These are phyloP conservation scores for Atractosteus spatula DNA, from an alignment of 2,113 vertebrate genomes.

Conservation along the genomic window DNA sequence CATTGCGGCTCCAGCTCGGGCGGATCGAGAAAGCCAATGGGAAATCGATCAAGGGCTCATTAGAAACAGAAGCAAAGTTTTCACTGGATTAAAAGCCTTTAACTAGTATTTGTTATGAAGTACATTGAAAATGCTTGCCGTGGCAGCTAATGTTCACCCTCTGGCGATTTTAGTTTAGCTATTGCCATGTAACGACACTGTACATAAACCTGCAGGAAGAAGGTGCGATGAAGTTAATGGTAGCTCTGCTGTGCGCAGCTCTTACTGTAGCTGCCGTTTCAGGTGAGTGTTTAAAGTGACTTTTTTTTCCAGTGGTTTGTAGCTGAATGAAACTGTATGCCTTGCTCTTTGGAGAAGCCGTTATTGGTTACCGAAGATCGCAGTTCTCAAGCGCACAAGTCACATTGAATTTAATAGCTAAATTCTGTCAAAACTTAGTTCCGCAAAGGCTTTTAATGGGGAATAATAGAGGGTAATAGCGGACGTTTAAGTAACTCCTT, in stretches of 20 bases:
- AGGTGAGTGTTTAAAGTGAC: conserved; percentile 47
- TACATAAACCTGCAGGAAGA: conserved; percentile 7
- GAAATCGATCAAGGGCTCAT: conserved; percentile 15
- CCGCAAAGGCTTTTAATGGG: background rate
- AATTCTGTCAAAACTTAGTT: background rate
- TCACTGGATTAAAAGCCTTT: background rate
- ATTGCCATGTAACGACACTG: too few species aligned
- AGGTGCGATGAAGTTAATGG: conserved; percentile 56
- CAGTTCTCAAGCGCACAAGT: too few species aligned
- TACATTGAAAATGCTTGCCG: background rate
- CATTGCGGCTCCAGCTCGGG: conserved; percentile 13
- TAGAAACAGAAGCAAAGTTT: conserved; percentile 7
- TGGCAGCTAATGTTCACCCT: background rate
- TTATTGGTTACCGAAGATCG: too few species aligned
- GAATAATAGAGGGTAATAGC: too few species aligned
- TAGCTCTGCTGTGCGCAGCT: conserved; percentile 43
- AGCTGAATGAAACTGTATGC: too few species aligned
- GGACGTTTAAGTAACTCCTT: too few species aligned
- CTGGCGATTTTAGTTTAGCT: too few species aligned
- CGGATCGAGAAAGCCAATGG: conserved; percentile 21
- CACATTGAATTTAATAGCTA: background rate
- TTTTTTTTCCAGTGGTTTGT: background rate
- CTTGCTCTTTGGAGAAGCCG: too few species aligned
- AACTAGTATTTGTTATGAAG: too few species aligned
- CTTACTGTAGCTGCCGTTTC: conserved; percentile 38